These are phyloP conservation scores for Pangasianodon hypophthalmus DNA, from an alignment of 2,113 vertebrate genomes.

Conservation along the genomic window DNA sequence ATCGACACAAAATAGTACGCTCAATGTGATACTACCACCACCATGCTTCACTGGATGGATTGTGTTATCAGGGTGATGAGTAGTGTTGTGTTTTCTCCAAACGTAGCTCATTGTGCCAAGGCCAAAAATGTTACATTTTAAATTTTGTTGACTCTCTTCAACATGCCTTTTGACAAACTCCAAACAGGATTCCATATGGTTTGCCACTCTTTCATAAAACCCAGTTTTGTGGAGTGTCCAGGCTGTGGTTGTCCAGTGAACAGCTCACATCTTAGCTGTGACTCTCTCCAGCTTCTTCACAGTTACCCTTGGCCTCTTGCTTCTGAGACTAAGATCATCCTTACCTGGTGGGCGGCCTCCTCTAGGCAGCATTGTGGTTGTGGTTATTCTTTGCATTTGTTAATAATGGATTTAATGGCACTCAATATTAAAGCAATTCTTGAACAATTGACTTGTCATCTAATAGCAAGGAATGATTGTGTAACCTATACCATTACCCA, in stretches of 20 bases:
- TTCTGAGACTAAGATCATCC: not conserved
- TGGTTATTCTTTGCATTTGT: too few relatives aligned
- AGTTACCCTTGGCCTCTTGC: not conserved
- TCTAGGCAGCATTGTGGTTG: too few relatives aligned
- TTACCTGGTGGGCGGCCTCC: not conserved
- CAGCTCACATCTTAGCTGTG: not conserved
- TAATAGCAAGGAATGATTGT: not conserved
- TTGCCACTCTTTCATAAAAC: too few relatives aligned
- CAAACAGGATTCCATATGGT: not conserved
- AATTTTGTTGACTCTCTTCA: too few relatives aligned
- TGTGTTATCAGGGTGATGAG: not conserved
- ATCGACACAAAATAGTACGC: not conserved
- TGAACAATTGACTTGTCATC: not conserved
- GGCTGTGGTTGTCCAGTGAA: not conserved
- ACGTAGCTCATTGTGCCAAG: not conserved
- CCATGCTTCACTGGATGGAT: not conserved
- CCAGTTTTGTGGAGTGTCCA: not conserved
- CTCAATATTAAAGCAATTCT: not conserved
- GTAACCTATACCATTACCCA: not conserved
- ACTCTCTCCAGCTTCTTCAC: not conserved
- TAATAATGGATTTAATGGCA: too few relatives aligned
- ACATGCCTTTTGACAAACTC: too few relatives aligned
- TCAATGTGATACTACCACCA: not conserved
- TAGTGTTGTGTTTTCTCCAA: not conserved
- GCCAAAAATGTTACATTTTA: too few relatives aligned